Evolutionary conservation across 2,888 invertebrate genomes (phyloP), one percentile per base, ranked within the genome.

Genomic region (Pyrgus malvae): DNA sequence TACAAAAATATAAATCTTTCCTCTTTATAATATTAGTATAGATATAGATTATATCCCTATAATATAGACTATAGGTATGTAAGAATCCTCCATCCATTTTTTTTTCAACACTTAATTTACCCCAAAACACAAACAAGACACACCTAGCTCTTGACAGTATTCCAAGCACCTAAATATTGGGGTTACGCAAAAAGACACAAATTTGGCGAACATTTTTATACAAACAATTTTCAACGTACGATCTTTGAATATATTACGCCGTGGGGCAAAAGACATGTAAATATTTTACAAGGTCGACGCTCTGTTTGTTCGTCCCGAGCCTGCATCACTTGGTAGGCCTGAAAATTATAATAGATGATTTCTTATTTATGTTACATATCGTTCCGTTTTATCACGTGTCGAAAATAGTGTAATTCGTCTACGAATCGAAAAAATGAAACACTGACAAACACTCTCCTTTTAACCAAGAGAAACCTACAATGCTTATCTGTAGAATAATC

Each of bases 191-290:
- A 54, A 54, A 33, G 46, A 46, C 40, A 46, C 46, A 46, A 41
- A 42, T 55, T 55, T 55, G 38, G 35, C 56, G 60, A 67, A 65
- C 60, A 65, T 72, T 73, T 72, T 76, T 71, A 68, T 66, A 66
- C 70, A 73, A 73, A 75, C 71, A 74, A 73, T 73, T 76, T 72
- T 67, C 66, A 64, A 63, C 67, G 60, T 58, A 63, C 66, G 67
- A 58, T 69, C 67, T 67, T 67, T 78, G 77, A 78, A 78, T 78
- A 78, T 68, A 74, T 78, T 70, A 76, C 67, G 54, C 53, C 54
- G 58, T 66, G 70, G 69, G 67, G 68, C 65, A 66, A 69, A 72
- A 75, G 70, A 76, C 71, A 69, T 69, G 76, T 75, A 71, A 80
- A 77, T 78, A 77, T 74, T 79, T 76, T 68, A 76, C 70, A 70